Conservation (phyloP, 2,113 vertebrate species). For the Eptesicus fuscus region DNA sequence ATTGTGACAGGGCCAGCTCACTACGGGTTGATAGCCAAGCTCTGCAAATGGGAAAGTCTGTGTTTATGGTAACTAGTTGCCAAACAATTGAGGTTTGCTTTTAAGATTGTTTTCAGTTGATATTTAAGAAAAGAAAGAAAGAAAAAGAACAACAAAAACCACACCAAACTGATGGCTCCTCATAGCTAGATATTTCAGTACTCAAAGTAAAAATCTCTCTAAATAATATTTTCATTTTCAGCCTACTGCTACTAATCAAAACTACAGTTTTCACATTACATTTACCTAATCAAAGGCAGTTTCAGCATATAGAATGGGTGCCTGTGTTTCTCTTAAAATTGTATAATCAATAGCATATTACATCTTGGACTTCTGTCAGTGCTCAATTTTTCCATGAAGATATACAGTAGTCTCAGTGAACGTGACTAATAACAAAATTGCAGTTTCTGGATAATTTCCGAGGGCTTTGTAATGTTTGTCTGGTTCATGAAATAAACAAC, state of each 20-base stretch:
- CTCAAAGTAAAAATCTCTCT: conserved; percentile 63
- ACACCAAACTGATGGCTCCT: neutral
- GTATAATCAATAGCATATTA: neutral
- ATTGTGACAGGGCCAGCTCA: conserved; percentile 52
- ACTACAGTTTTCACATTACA: neutral
- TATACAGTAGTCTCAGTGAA: conserved; percentile 59
- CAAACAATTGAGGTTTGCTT: conserved; percentile 56
- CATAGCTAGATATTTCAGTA: conserved; percentile 3
- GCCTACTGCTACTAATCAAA: neutral
- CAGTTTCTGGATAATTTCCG: conserved; percentile 75
- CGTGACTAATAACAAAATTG: conserved; percentile 77
- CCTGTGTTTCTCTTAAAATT: neutral
- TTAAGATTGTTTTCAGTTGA: conserved; percentile 63
- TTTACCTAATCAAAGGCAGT: neutral
- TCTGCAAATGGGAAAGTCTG: conserved; percentile 40
- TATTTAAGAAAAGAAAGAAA: conserved; percentile 31
- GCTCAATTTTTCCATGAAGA: conserved; percentile 74
- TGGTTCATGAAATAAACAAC: conserved; percentile 78
- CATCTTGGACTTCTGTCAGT: conserved; percentile 47
- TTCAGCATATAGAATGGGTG: neutral
- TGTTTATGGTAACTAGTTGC: conserved; percentile 65
- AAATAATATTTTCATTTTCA: conserved; percentile 58
- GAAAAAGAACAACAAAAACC: neutral
- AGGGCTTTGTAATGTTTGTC: conserved; percentile 76
- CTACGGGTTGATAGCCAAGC: conserved; percentile 49